Evolutionary conservation across 64 coral and sea anemone species (phyloP).

Genomic region (Montipora capricornis): DNA sequence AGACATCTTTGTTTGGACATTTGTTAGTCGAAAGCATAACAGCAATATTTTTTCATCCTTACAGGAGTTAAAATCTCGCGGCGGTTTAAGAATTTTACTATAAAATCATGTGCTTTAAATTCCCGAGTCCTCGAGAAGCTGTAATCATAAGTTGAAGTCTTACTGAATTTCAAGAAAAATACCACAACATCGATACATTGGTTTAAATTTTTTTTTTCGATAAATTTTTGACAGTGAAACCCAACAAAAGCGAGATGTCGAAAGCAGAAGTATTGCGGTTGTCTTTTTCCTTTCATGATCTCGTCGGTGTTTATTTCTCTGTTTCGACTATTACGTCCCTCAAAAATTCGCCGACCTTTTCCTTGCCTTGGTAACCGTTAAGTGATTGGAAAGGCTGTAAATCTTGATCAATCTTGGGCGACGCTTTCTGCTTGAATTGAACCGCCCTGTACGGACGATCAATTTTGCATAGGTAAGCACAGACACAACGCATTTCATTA

Average conservation of each 20-base stretch:
- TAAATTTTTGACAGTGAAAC: conserved; percentile 11
- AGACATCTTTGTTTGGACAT: conserved; percentile 17
- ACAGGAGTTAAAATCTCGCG: too few relatives aligned
- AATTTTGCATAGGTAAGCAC: too few relatives aligned
- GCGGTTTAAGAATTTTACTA: too few relatives aligned
- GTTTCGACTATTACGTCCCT: too few relatives aligned
- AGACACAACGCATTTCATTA: too few relatives aligned
- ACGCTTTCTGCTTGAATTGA: too few relatives aligned
- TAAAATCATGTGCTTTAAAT: too few relatives aligned
- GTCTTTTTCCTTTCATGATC: not conserved
- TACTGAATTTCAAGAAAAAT: not conserved
- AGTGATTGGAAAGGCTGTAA: conserved; percentile 1
- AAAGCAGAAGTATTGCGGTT: not conserved
- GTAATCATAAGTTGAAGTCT: not conserved
- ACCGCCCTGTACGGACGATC: too few relatives aligned
- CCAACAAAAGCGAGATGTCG: not conserved
- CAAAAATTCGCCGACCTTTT: too few relatives aligned
- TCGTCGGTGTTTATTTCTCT: too few relatives aligned
- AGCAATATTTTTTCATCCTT: not conserved
- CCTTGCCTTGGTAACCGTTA: not conserved
- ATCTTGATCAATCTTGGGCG: conserved; percentile 31
- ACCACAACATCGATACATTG: not conserved
- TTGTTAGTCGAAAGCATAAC: not conserved
- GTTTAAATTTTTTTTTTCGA: not conserved
- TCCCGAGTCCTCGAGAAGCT: too few relatives aligned